Conservation (phyloP, 2,113 vertebrate species). For the Candoia aspera region DNA sequence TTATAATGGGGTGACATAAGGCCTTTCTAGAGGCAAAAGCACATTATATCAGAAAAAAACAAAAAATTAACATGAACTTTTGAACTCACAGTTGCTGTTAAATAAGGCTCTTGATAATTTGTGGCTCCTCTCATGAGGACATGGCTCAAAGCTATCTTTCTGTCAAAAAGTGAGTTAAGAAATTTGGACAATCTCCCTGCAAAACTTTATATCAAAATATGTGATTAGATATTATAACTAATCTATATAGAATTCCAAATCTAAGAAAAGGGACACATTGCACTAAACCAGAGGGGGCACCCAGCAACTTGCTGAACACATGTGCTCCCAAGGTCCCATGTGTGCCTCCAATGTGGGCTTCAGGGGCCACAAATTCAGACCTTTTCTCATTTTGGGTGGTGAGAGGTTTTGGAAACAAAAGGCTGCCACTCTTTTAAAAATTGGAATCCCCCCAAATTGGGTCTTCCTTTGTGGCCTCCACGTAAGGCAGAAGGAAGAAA, state of each 20-base stretch:
- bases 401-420: background rate
- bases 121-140: background rate
- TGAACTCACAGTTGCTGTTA: constrained; percentile 14
- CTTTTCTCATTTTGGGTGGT: background rate
- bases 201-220: background rate
- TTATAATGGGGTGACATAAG: constrained; percentile 39
- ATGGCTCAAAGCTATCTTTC: background rate
- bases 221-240: background rate
- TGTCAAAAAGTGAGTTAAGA: background rate
- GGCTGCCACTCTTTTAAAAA: background rate
- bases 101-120: background rate
- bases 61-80: constrained; percentile 25
- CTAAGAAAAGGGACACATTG: background rate
- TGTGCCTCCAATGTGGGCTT: background rate
- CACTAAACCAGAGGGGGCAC: background rate
- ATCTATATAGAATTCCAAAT: background rate
- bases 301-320: background rate
- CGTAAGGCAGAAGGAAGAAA: background rate
- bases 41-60: constrained; percentile 37
- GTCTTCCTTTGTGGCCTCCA: background rate
- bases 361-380: background rate
- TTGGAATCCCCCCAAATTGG: background rate
- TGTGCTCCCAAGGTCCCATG: background rate
- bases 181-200: too few relatives aligned
- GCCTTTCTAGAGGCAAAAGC: constrained; percentile 25